phyloP scores from a whole-genome alignment of 2,797 vertebrate species.

The Emydoidea blandingii region DNA sequence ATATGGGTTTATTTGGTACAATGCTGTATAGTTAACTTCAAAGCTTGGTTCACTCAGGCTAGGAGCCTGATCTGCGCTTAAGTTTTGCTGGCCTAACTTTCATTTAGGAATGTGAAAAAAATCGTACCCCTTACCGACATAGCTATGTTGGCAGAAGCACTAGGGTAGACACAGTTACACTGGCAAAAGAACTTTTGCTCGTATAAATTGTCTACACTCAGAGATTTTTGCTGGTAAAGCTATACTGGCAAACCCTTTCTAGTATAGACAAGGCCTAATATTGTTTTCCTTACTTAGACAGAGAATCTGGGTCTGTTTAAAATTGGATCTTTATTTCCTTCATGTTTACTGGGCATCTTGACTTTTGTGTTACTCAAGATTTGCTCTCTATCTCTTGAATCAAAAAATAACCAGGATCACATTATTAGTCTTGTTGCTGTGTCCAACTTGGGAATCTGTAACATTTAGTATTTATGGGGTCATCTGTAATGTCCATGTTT shows the following conservation, averaged over 20 bases:
- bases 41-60: background rate
- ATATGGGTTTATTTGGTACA: constrained; percentile 47
- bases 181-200: no score
- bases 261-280: background rate
- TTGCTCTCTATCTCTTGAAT: constrained; percentile 3
- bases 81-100: background rate
- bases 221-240: no score
- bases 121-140: background rate
- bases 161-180: background rate
- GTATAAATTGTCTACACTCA: no score
- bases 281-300: background rate
- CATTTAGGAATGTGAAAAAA: background rate
- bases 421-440: accelerated
- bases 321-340: background rate
- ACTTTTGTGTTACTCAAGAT: background rate
- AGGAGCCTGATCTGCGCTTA: no score
- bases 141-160: background rate
- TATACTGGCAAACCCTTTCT: background rate
- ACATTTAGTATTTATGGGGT: accelerated
- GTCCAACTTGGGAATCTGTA: background rate
- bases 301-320: background rate
- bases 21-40: background rate
- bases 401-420: background rate
- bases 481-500: background rate
- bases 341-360: constrained; percentile 32